A percentile compares a stretch with the other conserved stretches of the same genome.
Evolutionary conservation across 2,888 invertebrate genomes (phyloP).

Genomic region (Anoplius nigerrimus): DNA sequence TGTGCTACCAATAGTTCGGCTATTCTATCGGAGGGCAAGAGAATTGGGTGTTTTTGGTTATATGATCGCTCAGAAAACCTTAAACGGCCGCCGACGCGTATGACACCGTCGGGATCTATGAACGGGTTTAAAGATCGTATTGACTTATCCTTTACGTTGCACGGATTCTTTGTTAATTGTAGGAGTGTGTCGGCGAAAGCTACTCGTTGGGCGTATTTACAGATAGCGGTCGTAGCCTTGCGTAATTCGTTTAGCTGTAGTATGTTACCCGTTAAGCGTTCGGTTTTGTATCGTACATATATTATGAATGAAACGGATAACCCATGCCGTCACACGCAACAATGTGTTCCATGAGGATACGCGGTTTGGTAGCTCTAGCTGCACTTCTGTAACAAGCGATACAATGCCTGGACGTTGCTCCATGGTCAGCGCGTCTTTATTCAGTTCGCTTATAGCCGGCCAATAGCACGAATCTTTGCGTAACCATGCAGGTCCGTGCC

Average conservation of each 20-base stretch:
- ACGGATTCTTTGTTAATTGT: not conserved
- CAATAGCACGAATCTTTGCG: not conserved
- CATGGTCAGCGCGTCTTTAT: not conserved
- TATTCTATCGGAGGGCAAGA: not conserved
- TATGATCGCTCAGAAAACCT: no score
- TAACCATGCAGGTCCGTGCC: conserved; percentile 2
- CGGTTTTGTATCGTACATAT: no score
- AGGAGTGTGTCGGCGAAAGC: not conserved
- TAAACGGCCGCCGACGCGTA: conserved; percentile 2
- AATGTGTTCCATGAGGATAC: not conserved
- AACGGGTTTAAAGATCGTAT: not conserved
- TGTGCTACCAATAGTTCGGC: not conserved
- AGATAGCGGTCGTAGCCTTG: no score
- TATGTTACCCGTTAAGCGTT: not conserved
- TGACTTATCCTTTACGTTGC: not conserved
- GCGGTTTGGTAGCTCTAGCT: not conserved
- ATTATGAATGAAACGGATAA: not conserved
- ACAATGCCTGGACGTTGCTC: not conserved
- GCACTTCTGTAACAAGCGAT: not conserved
- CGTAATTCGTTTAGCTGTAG: not conserved
- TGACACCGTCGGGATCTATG: not conserved
- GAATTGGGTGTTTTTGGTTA: not conserved
- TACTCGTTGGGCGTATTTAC: not conserved
- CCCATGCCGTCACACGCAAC: not conserved
- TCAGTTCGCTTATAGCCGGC: not conserved